Evolutionary conservation across 2,888 invertebrate species (phyloP), one percentile per base, ranked within the genome.

Genomic region (Pseudococcus viburni): DNA sequence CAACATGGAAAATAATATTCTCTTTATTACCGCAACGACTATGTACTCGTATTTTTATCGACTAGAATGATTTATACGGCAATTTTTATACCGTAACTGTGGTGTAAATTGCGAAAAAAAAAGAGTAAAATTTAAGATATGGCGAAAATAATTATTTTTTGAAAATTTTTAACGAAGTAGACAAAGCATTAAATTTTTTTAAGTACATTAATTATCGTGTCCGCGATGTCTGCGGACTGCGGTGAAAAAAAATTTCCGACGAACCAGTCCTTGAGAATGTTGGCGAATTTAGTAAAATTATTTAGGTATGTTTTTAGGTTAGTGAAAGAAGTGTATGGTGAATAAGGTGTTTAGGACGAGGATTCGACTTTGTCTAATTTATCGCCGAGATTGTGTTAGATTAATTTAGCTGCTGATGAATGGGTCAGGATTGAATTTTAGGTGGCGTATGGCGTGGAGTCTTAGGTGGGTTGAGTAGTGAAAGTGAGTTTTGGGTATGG

Each of bases 21-120:
- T 33, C 42, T 42, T 42, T 80, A 80, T 39, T 80, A 42, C 80
- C 8, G 8, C 42, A 80, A 80, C 42, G n/a, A 19, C 42, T 80
- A 42, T 59, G 59, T 80, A 80, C 73, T 73, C 59, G 73, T 73
- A 73, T 33, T 73, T 73, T 73, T 80, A 33, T 80, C 26, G 33
- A 80, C n/a, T 80, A 33, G 19, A 80, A 80, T 80, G 80, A 80
- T 80, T 80, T 80, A 80, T 42, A 33, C n/a, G 42, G 19, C 42
- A 42, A 80, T 80, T 80, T 42, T 80, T 33, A 80, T 42, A 80
- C n/a, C 80, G 15, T 80, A 80, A 42, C 80, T n/a, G 17, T n/a
- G 22, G 39, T 42, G 80, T 80, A 80, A 80, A 80, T 80, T 42
- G 80, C 42, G 33, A 73, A 73, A 33, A 73, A 73, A 77, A 77